phyloP scores from a whole-genome alignment of 2,888 invertebrate genomes.

The Caenorhabditis sinica region DNA sequence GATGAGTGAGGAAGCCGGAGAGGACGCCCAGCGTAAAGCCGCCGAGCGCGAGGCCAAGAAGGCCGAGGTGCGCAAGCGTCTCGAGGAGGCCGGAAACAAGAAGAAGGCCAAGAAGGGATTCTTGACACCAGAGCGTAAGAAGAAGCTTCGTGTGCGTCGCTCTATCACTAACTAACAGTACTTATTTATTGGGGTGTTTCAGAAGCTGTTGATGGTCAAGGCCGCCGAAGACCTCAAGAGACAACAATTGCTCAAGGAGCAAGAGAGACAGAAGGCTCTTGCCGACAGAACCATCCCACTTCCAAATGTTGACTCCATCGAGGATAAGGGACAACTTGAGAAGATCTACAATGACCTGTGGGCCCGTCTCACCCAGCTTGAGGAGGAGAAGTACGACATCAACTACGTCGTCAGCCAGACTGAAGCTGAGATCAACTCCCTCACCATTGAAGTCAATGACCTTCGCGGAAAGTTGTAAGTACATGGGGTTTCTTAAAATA shows the following conservation, averaged over 20 bases:
- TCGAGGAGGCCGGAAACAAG: slow-evolving; percentile 98
- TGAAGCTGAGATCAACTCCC: slow-evolving; percentile 92
- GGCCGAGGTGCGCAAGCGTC: slow-evolving; percentile 95
- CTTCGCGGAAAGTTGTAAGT: slow-evolving; percentile 96
- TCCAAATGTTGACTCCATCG: slow-evolving; percentile 91
- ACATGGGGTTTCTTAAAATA: not conserved
- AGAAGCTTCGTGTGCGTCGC: slow-evolving; percentile 94
- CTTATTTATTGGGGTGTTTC: slow-evolving; percentile 68
- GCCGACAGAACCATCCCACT: slow-evolving; percentile 95
- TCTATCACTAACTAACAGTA: not conserved
- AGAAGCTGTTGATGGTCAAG: slow-evolving; percentile 99
- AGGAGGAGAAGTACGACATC: slow-evolving; percentile 93
- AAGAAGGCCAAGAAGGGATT: slow-evolving; percentile 93
- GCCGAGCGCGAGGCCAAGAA: slow-evolving; percentile 98
- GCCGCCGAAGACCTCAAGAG: slow-evolving; percentile 99
- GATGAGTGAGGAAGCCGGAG: slow-evolving; percentile 72
- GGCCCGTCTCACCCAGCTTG: slow-evolving; percentile 87
- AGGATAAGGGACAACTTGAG: slow-evolving; percentile 87
- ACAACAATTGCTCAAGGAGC: slow-evolving; percentile 98
- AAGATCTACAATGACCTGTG: slow-evolving; percentile 81
- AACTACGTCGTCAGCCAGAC: slow-evolving; percentile 90
- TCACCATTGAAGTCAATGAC: slow-evolving; percentile 99
- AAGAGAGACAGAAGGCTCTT: slow-evolving; percentile 96
- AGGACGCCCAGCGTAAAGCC: slow-evolving; percentile 88
- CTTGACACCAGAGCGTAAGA: slow-evolving; percentile 99